These are phyloP conservation scores for Labeo rohita DNA, from an alignment of 2,113 vertebrate genomes.

Conservation along the genomic window DNA sequence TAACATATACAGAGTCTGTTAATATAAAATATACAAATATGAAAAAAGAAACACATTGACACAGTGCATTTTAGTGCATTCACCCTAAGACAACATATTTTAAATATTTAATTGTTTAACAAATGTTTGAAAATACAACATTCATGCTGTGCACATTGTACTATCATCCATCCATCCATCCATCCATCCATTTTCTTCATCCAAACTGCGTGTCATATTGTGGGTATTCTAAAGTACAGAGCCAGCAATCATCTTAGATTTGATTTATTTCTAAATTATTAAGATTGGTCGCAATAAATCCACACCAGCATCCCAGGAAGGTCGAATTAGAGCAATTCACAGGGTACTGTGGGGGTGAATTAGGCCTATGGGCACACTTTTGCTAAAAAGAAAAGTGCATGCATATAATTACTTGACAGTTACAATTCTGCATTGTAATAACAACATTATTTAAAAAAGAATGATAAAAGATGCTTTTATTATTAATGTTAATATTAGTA, in stretches of 20 bases:
- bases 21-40: neutral
- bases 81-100: neutral
- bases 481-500: neutral
- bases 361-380: neutral
- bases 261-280: too few relatives aligned
- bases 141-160: neutral
- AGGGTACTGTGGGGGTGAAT: accelerated
- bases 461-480: neutral
- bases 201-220: neutral
- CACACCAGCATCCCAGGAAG: constrained; percentile 46
- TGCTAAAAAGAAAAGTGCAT: neutral
- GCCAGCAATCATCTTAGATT: neutral
- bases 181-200: neutral
- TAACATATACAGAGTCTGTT: neutral
- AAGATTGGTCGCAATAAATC: too few relatives aligned
- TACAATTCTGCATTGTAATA: neutral
- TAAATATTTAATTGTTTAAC: neutral
- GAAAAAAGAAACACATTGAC: neutral
- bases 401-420: neutral
- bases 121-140: neutral
- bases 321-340: accelerated
- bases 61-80: neutral
- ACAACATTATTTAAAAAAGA: neutral
- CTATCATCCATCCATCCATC: neutral
- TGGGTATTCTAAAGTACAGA: neutral